A percentile compares a stretch with the other conserved stretches of the same genome.
phyloP scores from a whole-genome alignment of 2,797 vertebrate species.

The Malurus leucopterus region DNA sequence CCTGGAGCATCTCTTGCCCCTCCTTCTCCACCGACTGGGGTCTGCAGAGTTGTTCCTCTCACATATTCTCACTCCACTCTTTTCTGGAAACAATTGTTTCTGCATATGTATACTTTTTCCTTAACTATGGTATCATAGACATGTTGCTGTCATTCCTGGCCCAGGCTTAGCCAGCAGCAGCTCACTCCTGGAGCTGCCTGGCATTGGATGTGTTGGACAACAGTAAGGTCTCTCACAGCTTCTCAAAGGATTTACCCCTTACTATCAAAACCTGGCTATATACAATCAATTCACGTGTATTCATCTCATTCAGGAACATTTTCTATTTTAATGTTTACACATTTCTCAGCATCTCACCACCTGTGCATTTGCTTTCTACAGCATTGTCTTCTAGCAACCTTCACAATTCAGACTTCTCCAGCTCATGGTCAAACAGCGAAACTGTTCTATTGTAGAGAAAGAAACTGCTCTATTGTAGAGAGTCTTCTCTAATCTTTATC shows the following conservation, averaged over 20 bases:
- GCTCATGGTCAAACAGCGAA: background rate
- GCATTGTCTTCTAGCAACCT: background rate
- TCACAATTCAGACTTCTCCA: background rate
- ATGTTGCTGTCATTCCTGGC: background rate
- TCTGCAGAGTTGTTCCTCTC: background rate
- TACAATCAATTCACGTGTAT: background rate
- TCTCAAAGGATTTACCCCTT: background rate
- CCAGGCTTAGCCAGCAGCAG: background rate
- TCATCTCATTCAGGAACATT: background rate
- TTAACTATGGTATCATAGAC: background rate
- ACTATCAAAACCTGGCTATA: background rate
- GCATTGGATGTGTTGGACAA: accelerated
- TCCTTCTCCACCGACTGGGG: background rate
- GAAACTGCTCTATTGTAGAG: background rate
- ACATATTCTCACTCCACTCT: accelerated
- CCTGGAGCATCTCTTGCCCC: accelerated
- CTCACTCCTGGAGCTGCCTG: background rate
- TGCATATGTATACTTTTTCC: background rate
- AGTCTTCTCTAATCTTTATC: background rate
- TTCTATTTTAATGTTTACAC: background rate
- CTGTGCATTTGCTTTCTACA: background rate
- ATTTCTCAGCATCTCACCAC: background rate
- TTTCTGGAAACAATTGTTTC: background rate
- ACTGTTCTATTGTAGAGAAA: background rate
- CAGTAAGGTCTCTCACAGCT: background rate